Evolutionary conservation across 1,140 invertebrate species (phyloP), one percentile per base, ranked within the genome.

Genomic region (Drosophila bocki): DNA sequence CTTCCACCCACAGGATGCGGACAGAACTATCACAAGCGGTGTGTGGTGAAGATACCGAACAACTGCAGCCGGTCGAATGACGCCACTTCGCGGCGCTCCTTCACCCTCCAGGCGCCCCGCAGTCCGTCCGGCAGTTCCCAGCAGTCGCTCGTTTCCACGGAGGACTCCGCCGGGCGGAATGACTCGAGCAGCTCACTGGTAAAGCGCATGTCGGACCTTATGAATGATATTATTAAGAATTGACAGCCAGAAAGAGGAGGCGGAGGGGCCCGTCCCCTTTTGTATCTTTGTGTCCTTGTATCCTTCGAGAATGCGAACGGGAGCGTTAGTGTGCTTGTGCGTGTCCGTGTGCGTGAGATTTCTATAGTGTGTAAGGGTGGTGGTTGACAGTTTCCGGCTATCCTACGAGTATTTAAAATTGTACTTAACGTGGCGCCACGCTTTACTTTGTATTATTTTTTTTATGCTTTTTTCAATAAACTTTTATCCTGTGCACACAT

Each of bases 11-110:
- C 79, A 99, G 98, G 98, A 78, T 99, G 99, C 94, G 97, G 98
- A 11, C 95, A 98, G 91, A 99, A 99, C 94, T 99, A 98, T 94
- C 99, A 99, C 94, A 99, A 99, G 93, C 95, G 99, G 51, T 99
- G 99, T 94, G 98, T 99, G 56, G 97, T 99, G 70, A 99, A 99
- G 94, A 98, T 99, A 70, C 99, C 99, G 26, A 99, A 99, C 92
- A 99, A 99, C 94, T 99, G 99, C 94, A 93, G 75, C 72, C 91
- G 91, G 44, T 81, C 81, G n/a, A 91, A 84, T 72, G 87, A 93
- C 84, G 78, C 82, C 50, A 90, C 78, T 45, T 91, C 91, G 19
- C 80, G 91, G 70, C 87, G 94, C 41, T 92, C 93, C n/a, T 93
- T 92, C 33, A 94, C 94, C 41, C 93, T 95, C 57, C 94, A 96